Conservation (phyloP, 2,888 invertebrate genomes). For the Mechanitis mazaeus region DNA sequence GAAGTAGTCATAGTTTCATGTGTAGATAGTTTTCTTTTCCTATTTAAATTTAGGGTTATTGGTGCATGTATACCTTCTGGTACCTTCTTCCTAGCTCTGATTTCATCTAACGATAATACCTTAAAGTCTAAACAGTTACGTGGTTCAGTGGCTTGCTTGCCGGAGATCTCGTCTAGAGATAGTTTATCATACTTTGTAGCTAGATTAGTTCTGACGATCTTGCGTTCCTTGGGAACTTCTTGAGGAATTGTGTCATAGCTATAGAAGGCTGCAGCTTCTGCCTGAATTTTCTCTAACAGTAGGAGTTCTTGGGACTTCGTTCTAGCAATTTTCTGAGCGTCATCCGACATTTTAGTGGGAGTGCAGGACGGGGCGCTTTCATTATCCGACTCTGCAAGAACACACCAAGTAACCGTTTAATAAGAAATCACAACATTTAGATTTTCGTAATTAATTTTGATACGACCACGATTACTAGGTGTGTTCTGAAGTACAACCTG, state of each 20-base stretch:
- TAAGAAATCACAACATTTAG: slow-evolving; percentile 37
- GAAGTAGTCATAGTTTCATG: slow-evolving; percentile 62
- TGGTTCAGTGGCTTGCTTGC: slow-evolving; percentile 45
- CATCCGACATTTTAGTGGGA: slow-evolving; percentile 71
- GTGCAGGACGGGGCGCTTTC: slow-evolving; percentile 81
- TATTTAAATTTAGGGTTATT: slow-evolving; percentile 55
- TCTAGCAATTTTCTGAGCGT: slow-evolving; percentile 47
- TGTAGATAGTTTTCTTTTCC: slow-evolving; percentile 63
- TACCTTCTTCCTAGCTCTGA: slow-evolving; percentile 57
- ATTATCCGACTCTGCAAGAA: slow-evolving; percentile 88
- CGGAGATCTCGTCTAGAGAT: slow-evolving; percentile 72
- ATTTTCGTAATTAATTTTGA: slow-evolving; percentile 76
- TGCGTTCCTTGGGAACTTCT: slow-evolving; percentile 43
- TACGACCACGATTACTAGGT: slow-evolving; percentile 54
- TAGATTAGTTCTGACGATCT: slow-evolving; percentile 48
- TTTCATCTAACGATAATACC: slow-evolving; percentile 72
- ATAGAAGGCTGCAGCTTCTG: slow-evolving; percentile 84
- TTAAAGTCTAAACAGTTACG: slow-evolving; percentile 61
- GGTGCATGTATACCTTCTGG: slow-evolving; percentile 43
- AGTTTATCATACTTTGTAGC: slow-evolving; percentile 64
- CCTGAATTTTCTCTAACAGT: slow-evolving; percentile 81
- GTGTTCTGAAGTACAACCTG: slow-evolving; percentile 62
- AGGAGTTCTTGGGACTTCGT: slow-evolving; percentile 83
- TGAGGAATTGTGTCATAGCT: slow-evolving; percentile 72
- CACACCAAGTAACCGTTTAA: slow-evolving; percentile 70